Percentiles rank a stretch among this genome's conserved stretches.
These are phyloP conservation scores for Conus canariensis DNA, from an alignment of 2,888 invertebrate genomes.

Conservation along the genomic window DNA sequence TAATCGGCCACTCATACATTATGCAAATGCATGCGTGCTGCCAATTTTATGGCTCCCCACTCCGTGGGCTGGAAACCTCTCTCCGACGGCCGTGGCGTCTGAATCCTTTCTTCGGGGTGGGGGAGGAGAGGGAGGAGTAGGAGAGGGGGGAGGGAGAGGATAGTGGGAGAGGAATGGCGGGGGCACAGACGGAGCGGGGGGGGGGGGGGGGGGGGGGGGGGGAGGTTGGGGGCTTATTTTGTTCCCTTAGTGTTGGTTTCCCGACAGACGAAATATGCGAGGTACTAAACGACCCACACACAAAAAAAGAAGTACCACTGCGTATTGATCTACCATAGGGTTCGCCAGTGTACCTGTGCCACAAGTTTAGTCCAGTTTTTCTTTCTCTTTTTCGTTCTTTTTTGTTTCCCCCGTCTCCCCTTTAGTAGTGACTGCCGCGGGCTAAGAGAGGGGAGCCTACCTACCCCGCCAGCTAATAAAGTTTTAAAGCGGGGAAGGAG, in stretches of 20 bases:
- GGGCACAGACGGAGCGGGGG: too few relatives aligned
- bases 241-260: too few relatives aligned
- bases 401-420: background rate
- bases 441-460: background rate
- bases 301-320: background rate
- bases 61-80: background rate
- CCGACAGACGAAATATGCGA: background rate
- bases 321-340: background rate
- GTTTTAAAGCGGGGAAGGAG: background rate
- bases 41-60: slow-evolving; percentile 33
- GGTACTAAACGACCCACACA: background rate
- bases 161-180: too few relatives aligned
- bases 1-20: slow-evolving; percentile 42
- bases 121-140: too few relatives aligned
- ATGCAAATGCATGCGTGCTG: slow-evolving; percentile 43
- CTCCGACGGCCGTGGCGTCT: background rate
- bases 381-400: background rate
- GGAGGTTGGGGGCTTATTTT: too few relatives aligned
- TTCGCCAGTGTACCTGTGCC: too few relatives aligned
- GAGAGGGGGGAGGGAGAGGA: too few relatives aligned
- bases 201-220: too few relatives aligned
- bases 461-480: background rate
- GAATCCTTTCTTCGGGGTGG: too few relatives aligned
- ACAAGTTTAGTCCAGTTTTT: too few relatives aligned
- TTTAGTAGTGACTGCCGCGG: too few relatives aligned